A percentile compares a stretch with the other conserved stretches of the same genome.
These are phyloP conservation scores for Grammomys surdaster DNA, from an alignment of 2,113 vertebrate genomes.

Conservation along the genomic window DNA sequence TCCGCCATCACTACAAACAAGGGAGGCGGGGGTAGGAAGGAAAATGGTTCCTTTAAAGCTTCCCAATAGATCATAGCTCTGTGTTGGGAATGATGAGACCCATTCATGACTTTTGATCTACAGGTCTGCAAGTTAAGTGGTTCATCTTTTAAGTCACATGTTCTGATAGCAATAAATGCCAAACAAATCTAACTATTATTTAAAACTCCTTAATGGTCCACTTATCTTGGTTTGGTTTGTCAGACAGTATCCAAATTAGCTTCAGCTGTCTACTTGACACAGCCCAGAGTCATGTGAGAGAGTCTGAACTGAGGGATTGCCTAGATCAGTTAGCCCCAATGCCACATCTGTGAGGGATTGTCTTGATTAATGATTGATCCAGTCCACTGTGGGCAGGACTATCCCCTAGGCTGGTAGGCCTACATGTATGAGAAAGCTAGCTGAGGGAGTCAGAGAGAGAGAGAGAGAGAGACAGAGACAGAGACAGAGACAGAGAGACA, in stretches of 20 bases:
- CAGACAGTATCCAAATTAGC: not conserved
- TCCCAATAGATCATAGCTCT: not conserved
- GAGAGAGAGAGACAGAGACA: not conserved
- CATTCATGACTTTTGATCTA: not conserved
- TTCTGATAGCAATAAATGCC: not conserved
- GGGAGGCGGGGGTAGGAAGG: too few relatives aligned
- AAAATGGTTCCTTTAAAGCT: not conserved
- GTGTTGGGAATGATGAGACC: not conserved
- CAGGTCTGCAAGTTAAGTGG: not conserved
- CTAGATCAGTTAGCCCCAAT: not conserved
- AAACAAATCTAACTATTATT: not conserved
- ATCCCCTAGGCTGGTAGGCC: not conserved
- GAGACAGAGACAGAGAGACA: not conserved
- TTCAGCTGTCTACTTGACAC: not conserved
- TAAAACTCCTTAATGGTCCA: not conserved
- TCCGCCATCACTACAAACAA: not conserved
- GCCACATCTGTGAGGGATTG: not conserved
- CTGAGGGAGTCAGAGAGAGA: not conserved
- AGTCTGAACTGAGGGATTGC: not conserved
- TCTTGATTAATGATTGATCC: not conserved
- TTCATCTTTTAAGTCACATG: not conserved
- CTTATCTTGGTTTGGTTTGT: not conserved
- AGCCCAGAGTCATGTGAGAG: not conserved
- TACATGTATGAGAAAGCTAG: not conserved
- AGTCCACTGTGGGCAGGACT: not conserved